Evolutionary conservation across 2,113 vertebrate genomes (phyloP), one percentile per base, ranked within the genome.

Genomic region (Rhinolophus ferrumequinum): DNA sequence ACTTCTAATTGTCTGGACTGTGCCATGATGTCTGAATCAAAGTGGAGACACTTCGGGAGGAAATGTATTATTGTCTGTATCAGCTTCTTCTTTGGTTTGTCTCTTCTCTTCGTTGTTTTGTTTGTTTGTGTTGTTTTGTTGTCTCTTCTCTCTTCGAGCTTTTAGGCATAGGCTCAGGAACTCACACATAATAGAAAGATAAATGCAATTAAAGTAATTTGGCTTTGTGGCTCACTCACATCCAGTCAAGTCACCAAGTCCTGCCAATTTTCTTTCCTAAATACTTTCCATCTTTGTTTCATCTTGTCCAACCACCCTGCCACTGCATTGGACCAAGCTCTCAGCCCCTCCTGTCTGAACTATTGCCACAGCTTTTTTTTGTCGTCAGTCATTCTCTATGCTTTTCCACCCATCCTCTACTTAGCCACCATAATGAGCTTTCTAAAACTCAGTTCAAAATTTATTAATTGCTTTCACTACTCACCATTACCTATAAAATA

Each of bases 281-380:
- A 90, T 92, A 69, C 47, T 76, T 95, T 93, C 75, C 69, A 30
- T 66, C 62, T 85, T 76, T 89, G 16, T 81, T 82, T 73, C 70
- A 84, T 81, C 38, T 66, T 69, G 22, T 54, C 33, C 64, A 82
- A 73, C 8, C 10, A 26, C 13, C 5, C 30, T 86, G 44, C 11
- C 54, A 18, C 67, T 75, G 14, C 18, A 3, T 2, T 35, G 28
- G 50, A 33, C 66, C 58, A 50, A 85, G 33, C 33, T 60, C 52
- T 85, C 75, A 44, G 35, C 30, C 54, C 70, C 24, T 66, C 84
- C 52, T 28, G 6, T 54, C 70, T 56, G 44, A 89, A 88, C 22
- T 47, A 1, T 12, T 66, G 5, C 33, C 69, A 50, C 3, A 62
- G 12, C 3, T 33, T 58, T n/a, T n/a, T 44, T 69, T 6, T 16